Evolutionary conservation across 1,140 invertebrate genomes (phyloP).

Genomic region (Chrysoperla carnea): DNA sequence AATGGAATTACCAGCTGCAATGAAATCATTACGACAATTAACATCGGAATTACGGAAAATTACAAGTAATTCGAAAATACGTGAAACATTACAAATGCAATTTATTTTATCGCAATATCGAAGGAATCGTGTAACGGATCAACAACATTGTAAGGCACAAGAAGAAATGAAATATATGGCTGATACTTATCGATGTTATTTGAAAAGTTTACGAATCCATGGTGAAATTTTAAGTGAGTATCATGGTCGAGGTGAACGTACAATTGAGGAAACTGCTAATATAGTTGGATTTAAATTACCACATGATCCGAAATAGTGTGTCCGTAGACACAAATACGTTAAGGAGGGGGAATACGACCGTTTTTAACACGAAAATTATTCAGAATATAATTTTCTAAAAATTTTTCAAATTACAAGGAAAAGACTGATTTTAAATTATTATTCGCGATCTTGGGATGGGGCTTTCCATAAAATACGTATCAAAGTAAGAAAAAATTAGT

Average conservation of each 20-base stretch:
- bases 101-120: constrained; percentile 55
- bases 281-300: constrained; percentile 74
- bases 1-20: constrained; percentile 7
- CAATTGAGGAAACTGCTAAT: constrained; percentile 55
- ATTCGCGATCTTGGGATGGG: too few species aligned
- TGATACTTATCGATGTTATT: constrained; percentile 55
- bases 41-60: constrained; percentile 37
- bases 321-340: too few species aligned
- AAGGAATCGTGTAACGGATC: constrained; percentile 55
- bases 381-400: too few species aligned
- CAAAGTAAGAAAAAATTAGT: too few species aligned
- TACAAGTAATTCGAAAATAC: constrained; percentile 27
- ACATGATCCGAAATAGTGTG: constrained; percentile 43
- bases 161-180: constrained; percentile 52
- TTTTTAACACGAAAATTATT: too few species aligned
- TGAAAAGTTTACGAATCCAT: constrained; percentile 43
- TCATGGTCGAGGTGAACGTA: constrained; percentile 57
- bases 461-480: too few species aligned
- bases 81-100: constrained; percentile 34
- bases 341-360: too few species aligned
- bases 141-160: constrained; percentile 60
- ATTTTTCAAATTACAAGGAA: too few species aligned
- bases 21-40: constrained; percentile 33
- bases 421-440: too few species aligned
- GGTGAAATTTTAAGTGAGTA: constrained; percentile 52